Conservation (phyloP, 2,797 vertebrate species). For the Potorous gilbertii region DNA sequence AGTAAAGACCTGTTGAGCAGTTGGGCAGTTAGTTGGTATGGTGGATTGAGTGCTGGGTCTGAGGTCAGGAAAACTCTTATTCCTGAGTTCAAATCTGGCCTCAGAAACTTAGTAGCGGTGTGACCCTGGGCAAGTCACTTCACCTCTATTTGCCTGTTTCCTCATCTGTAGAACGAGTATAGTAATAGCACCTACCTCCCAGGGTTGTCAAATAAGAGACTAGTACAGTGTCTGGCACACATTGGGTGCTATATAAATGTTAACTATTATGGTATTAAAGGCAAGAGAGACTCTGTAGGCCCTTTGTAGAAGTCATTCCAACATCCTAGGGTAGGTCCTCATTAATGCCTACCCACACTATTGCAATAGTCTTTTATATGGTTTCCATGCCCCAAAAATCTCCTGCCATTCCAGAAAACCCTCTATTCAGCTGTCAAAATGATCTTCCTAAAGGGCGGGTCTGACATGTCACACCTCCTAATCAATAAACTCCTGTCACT, state of each 20-base stretch:
- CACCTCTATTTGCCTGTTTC: background rate
- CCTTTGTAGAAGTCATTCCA: background rate
- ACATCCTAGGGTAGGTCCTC: background rate
- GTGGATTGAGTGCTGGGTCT: background rate
- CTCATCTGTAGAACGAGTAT: background rate
- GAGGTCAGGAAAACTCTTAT: background rate
- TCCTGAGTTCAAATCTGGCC: conserved; percentile 22
- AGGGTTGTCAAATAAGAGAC: background rate
- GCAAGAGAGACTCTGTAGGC: background rate
- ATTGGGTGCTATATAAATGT: background rate
- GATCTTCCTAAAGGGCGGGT: background rate
- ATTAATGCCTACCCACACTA: background rate
- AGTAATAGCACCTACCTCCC: background rate
- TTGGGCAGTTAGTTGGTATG: background rate
- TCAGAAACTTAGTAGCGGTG: background rate
- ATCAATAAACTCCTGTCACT: background rate
- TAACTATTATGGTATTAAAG: background rate
- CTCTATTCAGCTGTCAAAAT: background rate
- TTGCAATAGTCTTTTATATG: background rate
- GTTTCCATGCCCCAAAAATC: background rate
- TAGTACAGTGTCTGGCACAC: background rate
- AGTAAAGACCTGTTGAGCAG: background rate
- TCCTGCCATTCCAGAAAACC: background rate
- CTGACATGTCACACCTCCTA: background rate
- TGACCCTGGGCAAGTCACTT: background rate